Percentiles rank a stretch among this genome's conserved stretches.
These are phyloP conservation scores for Rhinella marina DNA, from an alignment of 2,797 vertebrate genomes.

Conservation along the genomic window DNA sequence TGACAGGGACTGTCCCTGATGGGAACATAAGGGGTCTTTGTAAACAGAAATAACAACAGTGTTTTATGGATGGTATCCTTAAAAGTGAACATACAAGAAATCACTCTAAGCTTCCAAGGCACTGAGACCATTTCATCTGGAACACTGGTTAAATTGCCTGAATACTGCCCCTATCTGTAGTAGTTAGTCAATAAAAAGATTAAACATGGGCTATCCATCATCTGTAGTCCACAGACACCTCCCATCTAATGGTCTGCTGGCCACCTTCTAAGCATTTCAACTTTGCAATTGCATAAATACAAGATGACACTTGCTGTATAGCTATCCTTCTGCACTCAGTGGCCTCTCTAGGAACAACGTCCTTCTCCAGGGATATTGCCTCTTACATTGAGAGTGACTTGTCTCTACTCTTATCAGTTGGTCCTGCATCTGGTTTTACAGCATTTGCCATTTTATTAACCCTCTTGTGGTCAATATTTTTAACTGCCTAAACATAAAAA, in stretches of 20 bases:
- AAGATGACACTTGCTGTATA: neutral
- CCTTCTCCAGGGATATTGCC: neutral
- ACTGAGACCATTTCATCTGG: slow-evolving; percentile 24
- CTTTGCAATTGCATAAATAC: neutral
- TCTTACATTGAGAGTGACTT: neutral
- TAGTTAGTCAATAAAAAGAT: slow-evolving; percentile 21
- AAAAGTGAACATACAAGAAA: slow-evolving; percentile 16
- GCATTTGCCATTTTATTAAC: neutral
- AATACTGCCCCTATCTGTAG: slow-evolving; percentile 22
- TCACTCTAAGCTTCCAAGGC: slow-evolving; percentile 17
- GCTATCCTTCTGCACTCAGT: neutral
- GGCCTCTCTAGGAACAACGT: neutral
- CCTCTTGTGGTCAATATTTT: neutral
- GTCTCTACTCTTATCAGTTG: neutral
- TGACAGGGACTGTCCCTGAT: slow-evolving; percentile 22
- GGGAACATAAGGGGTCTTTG: neutral
- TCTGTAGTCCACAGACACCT: slow-evolving; percentile 16
- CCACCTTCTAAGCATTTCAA: slow-evolving; percentile 12
- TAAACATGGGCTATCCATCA: slow-evolving; percentile 28
- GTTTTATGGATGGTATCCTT: slow-evolving; percentile 27
- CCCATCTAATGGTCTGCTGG: neutral
- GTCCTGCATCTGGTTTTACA: neutral
- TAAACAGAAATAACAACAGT: slow-evolving; percentile 21
- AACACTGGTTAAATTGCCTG: slow-evolving; percentile 23
- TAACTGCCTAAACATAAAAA: too few relatives aligned